These are phyloP conservation scores for Brachynemurus nebulosus DNA, from an alignment of 2,888 invertebrate species.

Conservation along the genomic window DNA sequence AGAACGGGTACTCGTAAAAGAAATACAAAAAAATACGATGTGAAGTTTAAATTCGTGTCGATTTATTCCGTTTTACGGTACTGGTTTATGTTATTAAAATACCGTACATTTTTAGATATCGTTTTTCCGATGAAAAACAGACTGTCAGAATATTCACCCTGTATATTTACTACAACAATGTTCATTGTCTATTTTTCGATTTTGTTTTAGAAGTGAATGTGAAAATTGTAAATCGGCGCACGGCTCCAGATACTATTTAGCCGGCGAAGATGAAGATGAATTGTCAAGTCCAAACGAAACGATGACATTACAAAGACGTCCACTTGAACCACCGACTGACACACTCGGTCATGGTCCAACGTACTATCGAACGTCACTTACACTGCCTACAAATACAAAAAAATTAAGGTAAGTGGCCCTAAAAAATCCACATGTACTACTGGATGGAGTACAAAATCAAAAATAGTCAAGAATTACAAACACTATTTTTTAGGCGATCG, in stretches of 20 bases:
- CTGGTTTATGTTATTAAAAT: too few species aligned
- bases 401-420: slow-evolving; percentile 36
- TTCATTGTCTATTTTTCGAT: slow-evolving; percentile 24
- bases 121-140: too few species aligned
- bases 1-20: too few species aligned
- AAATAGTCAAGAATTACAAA: too few species aligned
- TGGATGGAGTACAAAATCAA: too few species aligned
- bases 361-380: slow-evolving; percentile 48
- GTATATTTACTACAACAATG: not conserved
- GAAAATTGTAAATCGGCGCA: slow-evolving; percentile 72
- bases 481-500: too few species aligned
- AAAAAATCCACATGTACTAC: too few species aligned
- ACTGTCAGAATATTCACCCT: too few species aligned
- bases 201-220: slow-evolving; percentile 71
- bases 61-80: too few species aligned
- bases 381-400: slow-evolving; percentile 47
- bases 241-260: slow-evolving; percentile 48
- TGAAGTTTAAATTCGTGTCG: too few species aligned
- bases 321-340: slow-evolving; percentile 32
- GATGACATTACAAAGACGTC: slow-evolving; percentile 51
- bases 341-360: slow-evolving; percentile 30
- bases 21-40: too few species aligned
- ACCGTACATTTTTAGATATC: too few species aligned
- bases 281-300: slow-evolving; percentile 45
- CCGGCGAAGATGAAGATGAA: slow-evolving; percentile 38